Evolutionary conservation across 1,140 invertebrate species (phyloP), one percentile per base, ranked within the genome.

Genomic region (Zaprionus kolodkinae): DNA sequence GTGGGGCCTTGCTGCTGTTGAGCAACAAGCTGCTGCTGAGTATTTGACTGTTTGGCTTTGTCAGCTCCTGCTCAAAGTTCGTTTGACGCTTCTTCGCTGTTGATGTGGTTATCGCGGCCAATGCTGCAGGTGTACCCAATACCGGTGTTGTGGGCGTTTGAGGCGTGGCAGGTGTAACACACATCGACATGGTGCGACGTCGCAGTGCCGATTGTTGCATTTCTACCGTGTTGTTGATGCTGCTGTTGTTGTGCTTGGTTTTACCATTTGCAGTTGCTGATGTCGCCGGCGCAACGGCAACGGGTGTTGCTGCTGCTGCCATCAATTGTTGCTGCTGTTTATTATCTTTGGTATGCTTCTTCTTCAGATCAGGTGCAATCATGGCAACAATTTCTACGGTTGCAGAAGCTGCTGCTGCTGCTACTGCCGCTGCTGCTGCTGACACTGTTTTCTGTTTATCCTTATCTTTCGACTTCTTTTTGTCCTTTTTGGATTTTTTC

Each of bases 21-120:
- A 86, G 38, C 13, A 90, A 62, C 15, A 90, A 59, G n/a, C 81
- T 87, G 69, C 84, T 91, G 74, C 84, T 91, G 5, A 90, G 66
- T 17, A 88, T 88, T 71, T 88, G 84, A 17, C 85, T 88, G 9
- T 90, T 90, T 6, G 85, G 84, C 43, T 92, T 92, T 6, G 76
- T 92, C 1, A 91, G 67, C 66, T 92, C 91, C 62, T 92, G 91
- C 17, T 92, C 91, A 40, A 92, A 92, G 54, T 92, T 92, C 1
- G 91, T 83, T 56, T 92, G 91, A 0, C 91, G 79, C 57, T 92
- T 92, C 70, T 91, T 91, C 0, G 60, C 48, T 21, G 72, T 56
- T 27, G 25, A 27, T 27, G 25, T 27, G 25, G 2, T 4, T 4
- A 27, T 27, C 2, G 61, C 57, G 1, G 15, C 21, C 13, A 52